Base-by-base conservation (phyloP, 2,113 vertebrate species). In the Neolamprologus caudopunctatus region DNA sequence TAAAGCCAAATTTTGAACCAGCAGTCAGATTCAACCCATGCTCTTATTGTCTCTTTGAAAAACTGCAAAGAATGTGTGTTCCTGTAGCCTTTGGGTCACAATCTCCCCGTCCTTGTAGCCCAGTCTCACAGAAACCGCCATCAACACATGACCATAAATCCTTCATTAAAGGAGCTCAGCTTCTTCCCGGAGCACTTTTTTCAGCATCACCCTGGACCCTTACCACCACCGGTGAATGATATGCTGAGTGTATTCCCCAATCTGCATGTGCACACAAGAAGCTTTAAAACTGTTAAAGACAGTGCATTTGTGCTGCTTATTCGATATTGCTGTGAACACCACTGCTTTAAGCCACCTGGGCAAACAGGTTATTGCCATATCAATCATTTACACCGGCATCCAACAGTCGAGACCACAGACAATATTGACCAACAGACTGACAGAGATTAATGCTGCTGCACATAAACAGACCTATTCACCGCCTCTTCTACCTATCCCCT, bases 281-380 rank as follows among this genome's bases (percentile, higher is more conserved):
- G 40, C 58, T 83, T 82, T 81, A 90, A 75, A 50, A 89, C 16
- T 83, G 79, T 85, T 91, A 85, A 89, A 91, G 85, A 81, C 58
- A 85, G 83, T 80, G 78, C 55, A 90, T 87, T 87, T 92, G 81
- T 88, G 91, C 91, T 82, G 86, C 88, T 93, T 93, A 91, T 94
- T 93, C 87, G 79, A 93, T 95, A 93, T 89, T 83, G 86, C 84
- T 9, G 16, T 83, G 84, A 89, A 87, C 80, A 93, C 83, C 91
- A 85, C 16, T 89, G 84, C 89, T 91, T 95, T 89, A 85, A 93
- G 87, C 91, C 94, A 95, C 92, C 89, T 92, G 91, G 92, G 92
- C 88, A 94, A 95, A 93, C 93, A 93, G 92, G 93, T 94, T 95
- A 95, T 94, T 95, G 93, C 95, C 88, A 92, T 94, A 96, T 95